Conservation (phyloP, 2,113 vertebrate species). For the Caretta caretta region DNA sequence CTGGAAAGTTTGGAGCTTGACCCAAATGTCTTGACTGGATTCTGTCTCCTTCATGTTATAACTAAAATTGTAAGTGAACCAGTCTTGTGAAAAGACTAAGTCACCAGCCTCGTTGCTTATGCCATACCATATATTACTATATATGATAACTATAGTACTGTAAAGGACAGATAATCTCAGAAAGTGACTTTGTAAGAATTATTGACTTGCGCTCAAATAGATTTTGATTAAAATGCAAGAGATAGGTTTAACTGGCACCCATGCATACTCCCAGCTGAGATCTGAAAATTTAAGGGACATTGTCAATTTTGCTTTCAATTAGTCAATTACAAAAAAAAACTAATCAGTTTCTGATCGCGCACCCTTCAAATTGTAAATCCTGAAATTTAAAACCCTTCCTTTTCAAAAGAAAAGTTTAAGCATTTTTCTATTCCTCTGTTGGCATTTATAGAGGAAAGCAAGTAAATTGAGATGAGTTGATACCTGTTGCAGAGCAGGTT, state of each 20-base stretch:
- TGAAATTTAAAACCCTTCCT: neutral
- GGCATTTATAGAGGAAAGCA: neutral
- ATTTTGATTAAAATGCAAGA: neutral
- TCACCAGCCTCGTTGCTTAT: neutral
- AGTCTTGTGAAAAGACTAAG: neutral
- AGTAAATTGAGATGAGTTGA: neutral
- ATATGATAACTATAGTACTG: neutral
- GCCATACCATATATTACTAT: neutral
- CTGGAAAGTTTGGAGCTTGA: neutral
- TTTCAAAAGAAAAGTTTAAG: neutral
- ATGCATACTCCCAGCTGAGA: neutral
- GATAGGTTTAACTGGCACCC: neutral
- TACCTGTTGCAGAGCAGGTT: neutral
- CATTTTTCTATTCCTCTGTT: neutral
- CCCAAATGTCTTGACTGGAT: neutral
- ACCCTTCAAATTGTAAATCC: neutral
- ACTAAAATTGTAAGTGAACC: neutral
- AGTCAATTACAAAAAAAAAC: neutral
- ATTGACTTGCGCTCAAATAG: neutral
- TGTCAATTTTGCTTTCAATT: neutral
- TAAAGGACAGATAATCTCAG: neutral
- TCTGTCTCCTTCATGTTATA: neutral
- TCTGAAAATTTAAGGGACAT: neutral
- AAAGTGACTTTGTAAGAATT: neutral
- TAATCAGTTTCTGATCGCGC: neutral